phyloP scores from a whole-genome alignment of 2,888 invertebrate species.

The Ceriagrion tenellum region DNA sequence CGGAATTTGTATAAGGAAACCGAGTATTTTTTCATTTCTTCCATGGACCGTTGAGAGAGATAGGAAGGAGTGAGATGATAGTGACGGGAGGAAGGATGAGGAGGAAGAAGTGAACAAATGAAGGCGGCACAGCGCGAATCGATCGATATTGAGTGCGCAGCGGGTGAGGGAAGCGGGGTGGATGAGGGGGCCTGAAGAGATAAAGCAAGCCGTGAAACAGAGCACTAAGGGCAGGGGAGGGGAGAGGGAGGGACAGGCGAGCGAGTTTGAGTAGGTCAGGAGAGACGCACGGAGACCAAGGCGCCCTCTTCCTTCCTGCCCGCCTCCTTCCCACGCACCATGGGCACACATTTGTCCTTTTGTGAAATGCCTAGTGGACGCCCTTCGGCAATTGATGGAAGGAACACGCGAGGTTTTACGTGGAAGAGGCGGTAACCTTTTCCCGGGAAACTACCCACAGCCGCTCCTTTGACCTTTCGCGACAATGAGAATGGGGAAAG shows the following conservation, averaged over 20 bases:
- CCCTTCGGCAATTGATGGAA: neutral
- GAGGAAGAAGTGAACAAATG: slow-evolving; percentile 1
- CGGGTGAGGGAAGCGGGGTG: no score
- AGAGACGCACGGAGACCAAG: neutral
- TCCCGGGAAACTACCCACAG: neutral
- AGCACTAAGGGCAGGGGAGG: no score
- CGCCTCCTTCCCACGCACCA: neutral
- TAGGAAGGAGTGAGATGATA: neutral
- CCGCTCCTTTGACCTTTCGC: neutral
- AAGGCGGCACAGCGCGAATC: neutral
- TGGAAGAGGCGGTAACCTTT: neutral
- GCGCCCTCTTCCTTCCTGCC: neutral
- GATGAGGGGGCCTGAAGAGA: no score
- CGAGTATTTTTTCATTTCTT: no score
- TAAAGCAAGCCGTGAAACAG: no score
- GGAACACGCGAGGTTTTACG: neutral
- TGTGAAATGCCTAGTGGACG: neutral
- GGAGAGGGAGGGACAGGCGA: no score
- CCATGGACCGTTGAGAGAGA: slow-evolving; percentile 19
- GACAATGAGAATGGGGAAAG: no score
- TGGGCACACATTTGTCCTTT: neutral
- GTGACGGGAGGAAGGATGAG: neutral
- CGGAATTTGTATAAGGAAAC: neutral
- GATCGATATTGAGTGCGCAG: slow-evolving; percentile 6
- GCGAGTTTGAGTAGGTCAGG: slow-evolving; percentile 23